Percentiles rank a stretch among this genome's conserved stretches.
Evolutionary conservation across 1,140 invertebrate genomes (phyloP).

Genomic region (Scaptomyza graminum): DNA sequence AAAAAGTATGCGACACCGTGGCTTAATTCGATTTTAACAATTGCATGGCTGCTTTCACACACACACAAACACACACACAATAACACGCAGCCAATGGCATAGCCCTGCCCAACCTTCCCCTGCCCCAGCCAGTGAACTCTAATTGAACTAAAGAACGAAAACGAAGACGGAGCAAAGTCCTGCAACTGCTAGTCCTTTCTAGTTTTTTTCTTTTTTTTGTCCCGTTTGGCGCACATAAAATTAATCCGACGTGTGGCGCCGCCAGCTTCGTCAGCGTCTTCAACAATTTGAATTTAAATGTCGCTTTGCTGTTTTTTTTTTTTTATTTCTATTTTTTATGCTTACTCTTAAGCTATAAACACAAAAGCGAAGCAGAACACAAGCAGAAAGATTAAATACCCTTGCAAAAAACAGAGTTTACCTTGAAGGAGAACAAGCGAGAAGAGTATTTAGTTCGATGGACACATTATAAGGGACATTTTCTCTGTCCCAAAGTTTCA

Average conservation of each 20-base stretch:
- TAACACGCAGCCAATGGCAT: conserved; percentile 74
- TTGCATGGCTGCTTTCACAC: conserved; percentile 52
- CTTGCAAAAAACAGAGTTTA: too few species aligned
- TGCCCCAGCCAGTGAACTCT: conserved; percentile 36
- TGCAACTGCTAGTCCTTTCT: not conserved
- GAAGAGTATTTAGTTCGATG: too few species aligned
- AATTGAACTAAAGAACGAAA: conserved; percentile 49
- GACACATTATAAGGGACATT: too few species aligned
- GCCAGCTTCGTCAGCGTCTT: conserved; percentile 74
- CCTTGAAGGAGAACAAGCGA: too few species aligned
- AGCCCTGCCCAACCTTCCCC: conserved; percentile 27
- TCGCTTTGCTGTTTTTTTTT: conserved; percentile 44
- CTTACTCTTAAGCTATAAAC: conserved; percentile 54
- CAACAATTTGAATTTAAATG: conserved; percentile 81
- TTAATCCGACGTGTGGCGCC: conserved; percentile 82
- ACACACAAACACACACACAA: not conserved
- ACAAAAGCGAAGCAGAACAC: conserved; percentile 27
- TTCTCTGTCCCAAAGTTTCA: too few species aligned
- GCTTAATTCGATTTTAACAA: conserved; percentile 82
- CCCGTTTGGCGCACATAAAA: conserved; percentile 68
- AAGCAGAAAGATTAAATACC: not conserved
- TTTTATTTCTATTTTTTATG: conserved; percentile 51
- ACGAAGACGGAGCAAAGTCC: conserved; percentile 25
- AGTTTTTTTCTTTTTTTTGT: conserved; percentile 10
- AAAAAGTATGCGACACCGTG: conserved; percentile 82